A percentile compares a stretch with the other conserved stretches of the same genome.
phyloP scores from a whole-genome alignment of 1,140 invertebrate species.

The Drosophila novamexicana region DNA sequence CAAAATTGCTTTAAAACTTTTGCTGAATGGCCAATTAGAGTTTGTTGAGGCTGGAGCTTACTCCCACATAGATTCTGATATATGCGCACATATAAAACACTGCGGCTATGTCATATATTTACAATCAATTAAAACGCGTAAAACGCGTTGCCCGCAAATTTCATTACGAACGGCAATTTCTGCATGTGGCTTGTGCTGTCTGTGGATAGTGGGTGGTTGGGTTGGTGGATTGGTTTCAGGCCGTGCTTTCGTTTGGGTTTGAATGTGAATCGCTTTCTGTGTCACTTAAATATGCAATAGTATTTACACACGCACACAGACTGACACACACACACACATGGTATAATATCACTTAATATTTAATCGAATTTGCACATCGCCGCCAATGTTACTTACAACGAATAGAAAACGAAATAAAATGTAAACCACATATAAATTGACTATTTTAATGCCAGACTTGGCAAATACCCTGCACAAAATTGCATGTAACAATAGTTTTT shows the following conservation, averaged over 20 bases:
- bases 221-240: not conserved
- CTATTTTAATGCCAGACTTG: not conserved
- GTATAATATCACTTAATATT: slow-evolving; percentile 76
- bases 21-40: slow-evolving; percentile 35
- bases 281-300: slow-evolving; percentile 79
- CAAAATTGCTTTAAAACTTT: slow-evolving; percentile 35
- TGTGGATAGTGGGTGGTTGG: slow-evolving; percentile 11
- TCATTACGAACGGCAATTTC: slow-evolving; percentile 61
- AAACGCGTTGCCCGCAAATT: slow-evolving; percentile 74
- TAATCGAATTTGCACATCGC: slow-evolving; percentile 71
- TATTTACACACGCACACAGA: slow-evolving; percentile 53
- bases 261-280: slow-evolving; percentile 66
- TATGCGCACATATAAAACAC: not conserved
- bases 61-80: not conserved
- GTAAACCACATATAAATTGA: not conserved
- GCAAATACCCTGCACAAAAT: not conserved
- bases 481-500: not conserved
- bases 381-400: slow-evolving; percentile 33
- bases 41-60: not conserved
- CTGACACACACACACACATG: slow-evolving; percentile 4
- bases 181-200: not conserved
- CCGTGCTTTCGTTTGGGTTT: slow-evolving; percentile 42
- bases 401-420: slow-evolving; percentile 23
- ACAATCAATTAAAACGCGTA: slow-evolving; percentile 79
- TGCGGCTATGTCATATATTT: slow-evolving; percentile 70